Evolutionary conservation across 2,888 invertebrate genomes (phyloP).

Genomic region (Tuta absoluta): DNA sequence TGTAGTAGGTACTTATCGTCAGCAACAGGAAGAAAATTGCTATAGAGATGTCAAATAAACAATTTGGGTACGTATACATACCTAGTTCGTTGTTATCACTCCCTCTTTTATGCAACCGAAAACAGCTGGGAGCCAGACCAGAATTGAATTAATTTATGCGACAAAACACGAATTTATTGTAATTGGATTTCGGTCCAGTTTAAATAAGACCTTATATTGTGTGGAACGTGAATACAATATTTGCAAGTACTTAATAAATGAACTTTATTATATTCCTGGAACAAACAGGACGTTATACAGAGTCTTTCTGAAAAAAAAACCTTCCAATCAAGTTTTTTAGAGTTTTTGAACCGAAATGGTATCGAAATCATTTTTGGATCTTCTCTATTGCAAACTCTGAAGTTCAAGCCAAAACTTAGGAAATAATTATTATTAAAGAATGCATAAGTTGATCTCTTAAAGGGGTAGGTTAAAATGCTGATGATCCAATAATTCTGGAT

Average conservation of each 20-base stretch:
- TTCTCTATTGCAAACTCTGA: too few species aligned
- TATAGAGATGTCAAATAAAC: background rate
- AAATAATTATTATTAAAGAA: too few species aligned
- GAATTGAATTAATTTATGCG: slow-evolving; percentile 22
- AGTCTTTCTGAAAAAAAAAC: background rate
- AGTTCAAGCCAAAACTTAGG: too few species aligned
- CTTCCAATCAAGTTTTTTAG: too few species aligned
- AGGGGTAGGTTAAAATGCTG: too few species aligned
- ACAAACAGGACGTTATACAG: background rate
- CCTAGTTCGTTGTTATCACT: slow-evolving; percentile 1
- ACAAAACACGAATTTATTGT: slow-evolving; percentile 20
- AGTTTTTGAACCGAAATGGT: too few species aligned
- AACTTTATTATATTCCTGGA: background rate
- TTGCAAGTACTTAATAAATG: background rate
- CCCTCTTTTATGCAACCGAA: slow-evolving; percentile 18
- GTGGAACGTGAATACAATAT: background rate
- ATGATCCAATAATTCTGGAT: too few species aligned
- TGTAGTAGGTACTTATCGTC: background rate
- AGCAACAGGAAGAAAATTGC: background rate
- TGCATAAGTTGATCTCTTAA: too few species aligned
- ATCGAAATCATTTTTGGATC: too few species aligned
- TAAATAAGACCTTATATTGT: slow-evolving; percentile 15
- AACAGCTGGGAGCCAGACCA: slow-evolving; percentile 12
- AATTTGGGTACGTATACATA: background rate
- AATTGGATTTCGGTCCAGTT: slow-evolving; percentile 18